A percentile compares a stretch with the other conserved stretches of the same genome.
Conservation (phyloP, 2,113 vertebrate genomes). For the Salvelinus namaycush region DNA sequence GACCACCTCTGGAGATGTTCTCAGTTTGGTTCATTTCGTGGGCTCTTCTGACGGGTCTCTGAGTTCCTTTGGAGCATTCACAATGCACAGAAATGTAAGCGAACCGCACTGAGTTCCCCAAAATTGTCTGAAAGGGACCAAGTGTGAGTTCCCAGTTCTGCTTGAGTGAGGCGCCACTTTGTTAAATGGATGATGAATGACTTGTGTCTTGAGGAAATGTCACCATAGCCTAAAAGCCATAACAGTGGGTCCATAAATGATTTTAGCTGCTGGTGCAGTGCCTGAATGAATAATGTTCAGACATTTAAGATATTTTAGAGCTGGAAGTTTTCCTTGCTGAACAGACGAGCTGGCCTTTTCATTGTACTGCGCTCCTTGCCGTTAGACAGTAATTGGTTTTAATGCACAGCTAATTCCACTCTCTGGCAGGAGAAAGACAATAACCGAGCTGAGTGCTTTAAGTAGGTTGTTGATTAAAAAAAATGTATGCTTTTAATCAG, state of each 20-base stretch:
- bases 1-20: too few relatives aligned
- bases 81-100: too few relatives aligned
- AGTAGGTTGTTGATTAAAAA: not conserved
- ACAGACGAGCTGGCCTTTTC: not conserved
- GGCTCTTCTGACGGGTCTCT: too few relatives aligned
- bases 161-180: not conserved
- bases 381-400: not conserved
- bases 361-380: not conserved
- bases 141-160: not conserved
- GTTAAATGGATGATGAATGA: not conserved
- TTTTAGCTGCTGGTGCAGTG: not conserved
- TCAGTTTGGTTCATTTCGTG: too few relatives aligned
- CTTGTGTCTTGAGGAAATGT: not conserved
- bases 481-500: not conserved
- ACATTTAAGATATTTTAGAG: not conserved
- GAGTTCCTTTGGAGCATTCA: too few relatives aligned
- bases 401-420: slow-evolving; percentile 3
- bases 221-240: not conserved
- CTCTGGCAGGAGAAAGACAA: not conserved
- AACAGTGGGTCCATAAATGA: not conserved
- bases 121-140: too few relatives aligned
- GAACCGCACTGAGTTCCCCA: too few relatives aligned
- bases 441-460: not conserved
- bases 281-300: not conserved
- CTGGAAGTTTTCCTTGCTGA: not conserved